phyloP scores from a whole-genome alignment of 1,140 invertebrate species.

The Aradophagus sp. region DNA sequence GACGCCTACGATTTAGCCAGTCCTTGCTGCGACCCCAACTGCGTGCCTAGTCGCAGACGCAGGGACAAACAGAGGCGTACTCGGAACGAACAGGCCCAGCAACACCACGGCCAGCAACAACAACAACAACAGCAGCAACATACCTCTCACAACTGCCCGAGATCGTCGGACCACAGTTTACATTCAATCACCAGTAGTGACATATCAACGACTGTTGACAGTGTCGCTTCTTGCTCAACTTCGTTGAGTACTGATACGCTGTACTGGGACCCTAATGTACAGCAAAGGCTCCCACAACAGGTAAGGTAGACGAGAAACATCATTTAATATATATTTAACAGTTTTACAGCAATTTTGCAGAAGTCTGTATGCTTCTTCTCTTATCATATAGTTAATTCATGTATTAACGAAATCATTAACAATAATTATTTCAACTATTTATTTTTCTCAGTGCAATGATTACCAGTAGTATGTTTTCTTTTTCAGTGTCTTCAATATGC shows the following conservation, averaged over 20 bases:
- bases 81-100: slow-evolving; percentile 63
- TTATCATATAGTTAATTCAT: no score
- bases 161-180: slow-evolving; percentile 83
- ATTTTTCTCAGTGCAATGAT: no score
- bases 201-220: slow-evolving; percentile 77
- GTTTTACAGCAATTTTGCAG: no score
- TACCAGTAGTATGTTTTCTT: slow-evolving; percentile 3
- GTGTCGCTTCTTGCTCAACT: slow-evolving; percentile 85
- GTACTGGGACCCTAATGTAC: slow-evolving; percentile 83
- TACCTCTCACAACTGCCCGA: slow-evolving; percentile 63
- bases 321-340: not conserved
- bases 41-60: slow-evolving; percentile 83
- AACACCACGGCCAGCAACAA: slow-evolving; percentile 66
- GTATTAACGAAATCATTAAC: no score
- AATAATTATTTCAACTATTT: no score
- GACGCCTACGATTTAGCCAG: slow-evolving; percentile 89
- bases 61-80: slow-evolving; percentile 72
- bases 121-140: slow-evolving; percentile 61
- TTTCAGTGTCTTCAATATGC: slow-evolving; percentile 77
- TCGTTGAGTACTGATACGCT: slow-evolving; percentile 88
- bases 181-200: slow-evolving; percentile 87
- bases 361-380: no score
- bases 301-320: slow-evolving; percentile 1
- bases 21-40: slow-evolving; percentile 88
- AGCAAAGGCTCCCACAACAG: slow-evolving; percentile 73